phyloP scores from a whole-genome alignment of 2,888 invertebrate genomes.

The Leptinotarsa tumamoca region DNA sequence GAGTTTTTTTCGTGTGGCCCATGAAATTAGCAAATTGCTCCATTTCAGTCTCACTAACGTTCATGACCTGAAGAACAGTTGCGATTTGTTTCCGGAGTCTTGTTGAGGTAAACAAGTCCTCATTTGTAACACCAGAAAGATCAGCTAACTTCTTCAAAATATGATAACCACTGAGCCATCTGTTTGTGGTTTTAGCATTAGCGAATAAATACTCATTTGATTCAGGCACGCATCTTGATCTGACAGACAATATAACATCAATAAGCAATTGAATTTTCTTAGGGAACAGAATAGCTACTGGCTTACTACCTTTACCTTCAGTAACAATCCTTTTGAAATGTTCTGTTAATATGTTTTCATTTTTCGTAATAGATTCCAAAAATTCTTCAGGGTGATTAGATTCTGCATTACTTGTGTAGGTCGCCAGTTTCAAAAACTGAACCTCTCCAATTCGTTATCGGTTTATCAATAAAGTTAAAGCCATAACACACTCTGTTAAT shows the following conservation, averaged over 20 bases:
- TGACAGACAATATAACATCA: neutral
- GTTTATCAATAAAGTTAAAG: slow-evolving; percentile 13
- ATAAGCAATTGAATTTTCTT: neutral
- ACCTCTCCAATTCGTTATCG: slow-evolving; percentile 15
- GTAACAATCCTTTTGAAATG: slow-evolving; percentile 34
- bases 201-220: neutral
- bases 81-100: neutral
- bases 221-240: neutral
- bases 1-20: too few relatives aligned
- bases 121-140: neutral
- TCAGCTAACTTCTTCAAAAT: neutral
- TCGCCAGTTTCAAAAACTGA: slow-evolving; percentile 1
- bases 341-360: slow-evolving; percentile 40
- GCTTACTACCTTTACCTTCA: slow-evolving; percentile 34
- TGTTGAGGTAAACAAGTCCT: neutral
- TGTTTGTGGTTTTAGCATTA: neutral
- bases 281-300: slow-evolving; percentile 21
- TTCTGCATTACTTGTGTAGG: slow-evolving; percentile 15
- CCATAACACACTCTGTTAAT: slow-evolving; percentile 3
- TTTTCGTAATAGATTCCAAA: slow-evolving; percentile 26
- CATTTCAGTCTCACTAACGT: neutral
- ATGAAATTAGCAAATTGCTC: too few relatives aligned
- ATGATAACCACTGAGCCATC: neutral
- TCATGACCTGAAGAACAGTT: slow-evolving; percentile 1
- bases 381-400: slow-evolving; percentile 35